Conservation (phyloP, 2,888 invertebrate species). For the Chalcosyrphus nemorum region DNA sequence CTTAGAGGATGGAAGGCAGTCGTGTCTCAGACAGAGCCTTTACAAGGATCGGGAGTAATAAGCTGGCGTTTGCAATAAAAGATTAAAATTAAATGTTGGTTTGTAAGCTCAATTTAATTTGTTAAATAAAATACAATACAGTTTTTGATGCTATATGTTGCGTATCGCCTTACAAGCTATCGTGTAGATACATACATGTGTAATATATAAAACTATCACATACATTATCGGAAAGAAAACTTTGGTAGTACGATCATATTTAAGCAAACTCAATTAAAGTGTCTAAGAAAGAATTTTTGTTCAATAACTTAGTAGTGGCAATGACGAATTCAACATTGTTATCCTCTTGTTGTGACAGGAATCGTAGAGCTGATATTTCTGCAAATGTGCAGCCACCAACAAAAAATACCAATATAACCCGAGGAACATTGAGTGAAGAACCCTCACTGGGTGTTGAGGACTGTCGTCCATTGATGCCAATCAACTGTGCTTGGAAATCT, state of each 20-base stretch:
- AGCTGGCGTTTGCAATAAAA: too few species aligned
- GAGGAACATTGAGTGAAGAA: constrained; percentile 81
- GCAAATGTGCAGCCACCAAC: constrained; percentile 98
- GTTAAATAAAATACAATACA: too few species aligned
- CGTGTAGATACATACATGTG: too few species aligned
- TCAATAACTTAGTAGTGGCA: constrained; percentile 95
- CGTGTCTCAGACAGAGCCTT: too few species aligned
- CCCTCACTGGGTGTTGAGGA: constrained; percentile 85
- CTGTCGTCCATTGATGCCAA: constrained; percentile 84
- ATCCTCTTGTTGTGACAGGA: constrained; percentile 89
- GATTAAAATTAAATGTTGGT: too few species aligned
- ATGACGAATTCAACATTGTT: constrained; percentile 94
- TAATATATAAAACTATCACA: too few species aligned
- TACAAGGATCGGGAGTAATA: too few species aligned
- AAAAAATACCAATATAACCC: constrained; percentile 94
- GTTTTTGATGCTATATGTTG: too few species aligned
- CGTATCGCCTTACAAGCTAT: too few species aligned
- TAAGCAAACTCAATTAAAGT: constrained; percentile 84
- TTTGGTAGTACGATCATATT: not conserved
- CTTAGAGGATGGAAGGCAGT: too few species aligned
- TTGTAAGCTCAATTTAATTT: too few species aligned
- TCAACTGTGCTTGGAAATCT: constrained; percentile 84
- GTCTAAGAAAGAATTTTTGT: constrained; percentile 92
- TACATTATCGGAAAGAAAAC: not conserved
- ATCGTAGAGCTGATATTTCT: constrained; percentile 91